Evolutionary conservation across 2,797 vertebrate species (phyloP), one percentile per base, ranked within the genome.

Genomic region (Gallirallus australis): DNA sequence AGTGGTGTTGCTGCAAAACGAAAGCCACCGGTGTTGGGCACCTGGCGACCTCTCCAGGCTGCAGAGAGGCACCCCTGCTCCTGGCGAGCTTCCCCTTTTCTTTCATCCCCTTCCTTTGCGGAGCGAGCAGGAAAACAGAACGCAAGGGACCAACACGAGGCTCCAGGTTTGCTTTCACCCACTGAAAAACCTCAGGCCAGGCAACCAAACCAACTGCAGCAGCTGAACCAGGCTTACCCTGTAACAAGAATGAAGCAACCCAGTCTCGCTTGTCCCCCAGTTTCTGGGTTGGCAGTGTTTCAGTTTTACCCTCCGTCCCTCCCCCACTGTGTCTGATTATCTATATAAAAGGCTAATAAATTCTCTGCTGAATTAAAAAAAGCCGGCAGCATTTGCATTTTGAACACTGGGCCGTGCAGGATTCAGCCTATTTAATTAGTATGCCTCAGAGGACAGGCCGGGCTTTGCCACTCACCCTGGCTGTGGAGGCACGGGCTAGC

Each of bases 381-480:
- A 66, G 42, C 42, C 30, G 3, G 33, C 70, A 86, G 50, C 61
- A 86, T 94, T 96, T 96, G 91, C 94, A 93, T 93, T 93, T 90
- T 86, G 79, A 93, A 90, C 35, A 68, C 59, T n/a, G 12, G 3
- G n/a, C 24, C 1, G 0, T 7, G 24, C 37, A 79, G 59, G 53
- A 84, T 80, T 77, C 78, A 80, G 59, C 39, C 81, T 31, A 72
- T 92, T 96, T 92, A 93, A 95, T 95, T 89, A 86, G 79, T 76
- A 63, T 0, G 1, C 90, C 90, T 76, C 82, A 86, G 60, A 78
- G 70, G 81, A 56, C 47, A n/a, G 23, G 11, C 45, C 66, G 2
- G 1, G 61, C 47, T 79, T 72, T 90, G 80, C 77, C 54, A 11
- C 25, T 86, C 10, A 6, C 21, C 31, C 66, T 61, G 4, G 5